A percentile compares a stretch with the other conserved stretches of the same genome.
Conservation (phyloP, 2,797 vertebrate genomes). For the Limnodromus scolopaceus region DNA sequence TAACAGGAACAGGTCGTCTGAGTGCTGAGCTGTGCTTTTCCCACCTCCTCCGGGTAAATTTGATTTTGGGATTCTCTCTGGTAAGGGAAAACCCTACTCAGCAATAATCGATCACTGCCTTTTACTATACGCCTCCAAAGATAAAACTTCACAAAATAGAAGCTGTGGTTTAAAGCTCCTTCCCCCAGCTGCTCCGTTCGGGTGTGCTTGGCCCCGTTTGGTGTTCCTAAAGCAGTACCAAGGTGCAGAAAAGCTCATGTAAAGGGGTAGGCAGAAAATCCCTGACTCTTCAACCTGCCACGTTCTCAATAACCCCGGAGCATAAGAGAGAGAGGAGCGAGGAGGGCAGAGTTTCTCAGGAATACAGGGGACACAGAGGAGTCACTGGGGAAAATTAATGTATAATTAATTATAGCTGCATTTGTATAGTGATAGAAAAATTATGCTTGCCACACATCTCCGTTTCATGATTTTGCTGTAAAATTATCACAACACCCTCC, state of each 20-base stretch:
- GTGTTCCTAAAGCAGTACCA: not conserved
- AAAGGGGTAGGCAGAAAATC: not conserved
- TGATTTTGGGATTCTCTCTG: conserved; percentile 24
- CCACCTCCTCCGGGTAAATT: conserved; percentile 6
- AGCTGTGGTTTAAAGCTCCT: not conserved
- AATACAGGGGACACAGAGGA: not conserved
- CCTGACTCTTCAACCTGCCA: not conserved
- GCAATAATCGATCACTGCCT: conserved; percentile 8
- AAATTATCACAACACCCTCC: not conserved
- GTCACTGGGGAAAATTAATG: not conserved
- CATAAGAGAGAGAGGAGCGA: not conserved
- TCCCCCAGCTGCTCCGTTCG: not conserved
- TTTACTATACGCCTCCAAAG: not conserved
- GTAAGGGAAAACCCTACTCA: conserved; percentile 46
- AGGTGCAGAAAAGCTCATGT: not conserved
- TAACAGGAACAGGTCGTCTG: not conserved
- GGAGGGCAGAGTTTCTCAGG: not conserved
- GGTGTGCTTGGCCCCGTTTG: not conserved
- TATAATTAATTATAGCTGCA: not conserved
- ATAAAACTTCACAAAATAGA: not conserved
- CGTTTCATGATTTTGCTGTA: not conserved
- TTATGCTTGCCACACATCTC: not conserved
- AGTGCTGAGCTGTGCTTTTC: conserved; percentile 15
- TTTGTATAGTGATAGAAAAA: not conserved
- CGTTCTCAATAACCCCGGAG: not conserved